A percentile compares a stretch with the other conserved stretches of the same genome.
Conservation (phyloP, 2,797 vertebrate species). For the Iguana delicatissima region DNA sequence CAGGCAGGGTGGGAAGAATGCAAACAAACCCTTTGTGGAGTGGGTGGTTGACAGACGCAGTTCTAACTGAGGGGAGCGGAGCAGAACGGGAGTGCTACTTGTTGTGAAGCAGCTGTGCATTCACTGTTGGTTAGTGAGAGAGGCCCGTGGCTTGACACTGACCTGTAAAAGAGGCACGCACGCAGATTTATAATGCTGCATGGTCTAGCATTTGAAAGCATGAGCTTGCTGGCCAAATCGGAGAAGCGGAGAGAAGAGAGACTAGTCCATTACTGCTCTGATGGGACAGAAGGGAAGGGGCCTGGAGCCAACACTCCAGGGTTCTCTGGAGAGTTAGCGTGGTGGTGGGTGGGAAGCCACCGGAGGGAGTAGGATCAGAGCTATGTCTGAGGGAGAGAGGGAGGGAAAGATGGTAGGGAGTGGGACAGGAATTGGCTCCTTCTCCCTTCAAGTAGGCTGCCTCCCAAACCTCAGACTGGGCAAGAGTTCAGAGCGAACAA, state of each 20-base stretch:
- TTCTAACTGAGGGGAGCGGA: not conserved
- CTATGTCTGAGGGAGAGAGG: conserved; percentile 25
- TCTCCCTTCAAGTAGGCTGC: conserved; percentile 33
- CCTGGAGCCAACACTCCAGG: conserved; percentile 10
- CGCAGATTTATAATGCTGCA: not conserved
- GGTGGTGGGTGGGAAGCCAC: conserved; percentile 3
- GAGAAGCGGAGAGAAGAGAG: not conserved
- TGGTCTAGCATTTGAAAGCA: not conserved
- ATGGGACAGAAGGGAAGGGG: not conserved
- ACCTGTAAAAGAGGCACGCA: too few relatives aligned
- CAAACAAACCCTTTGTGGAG: conserved; percentile 37
- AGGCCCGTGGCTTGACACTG: not conserved
- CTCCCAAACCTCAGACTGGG: conserved; percentile 54
- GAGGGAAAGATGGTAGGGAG: conserved; percentile 16
- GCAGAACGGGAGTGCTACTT: not conserved
- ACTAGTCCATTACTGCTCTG: not conserved
- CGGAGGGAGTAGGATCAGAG: conserved; percentile 29
- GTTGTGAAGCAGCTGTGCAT: not conserved
- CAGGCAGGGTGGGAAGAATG: conserved; percentile 22
- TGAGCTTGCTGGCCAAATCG: not conserved
- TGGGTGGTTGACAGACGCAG: conserved; percentile 17
- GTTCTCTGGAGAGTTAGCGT: conserved; percentile 2
- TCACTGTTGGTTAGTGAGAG: not conserved
- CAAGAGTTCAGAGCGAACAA: conserved; percentile 43
- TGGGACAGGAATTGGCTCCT: conserved; percentile 28